These are phyloP conservation scores for Pteromalus puparum DNA, from an alignment of 1,140 invertebrate species.

Conservation along the genomic window DNA sequence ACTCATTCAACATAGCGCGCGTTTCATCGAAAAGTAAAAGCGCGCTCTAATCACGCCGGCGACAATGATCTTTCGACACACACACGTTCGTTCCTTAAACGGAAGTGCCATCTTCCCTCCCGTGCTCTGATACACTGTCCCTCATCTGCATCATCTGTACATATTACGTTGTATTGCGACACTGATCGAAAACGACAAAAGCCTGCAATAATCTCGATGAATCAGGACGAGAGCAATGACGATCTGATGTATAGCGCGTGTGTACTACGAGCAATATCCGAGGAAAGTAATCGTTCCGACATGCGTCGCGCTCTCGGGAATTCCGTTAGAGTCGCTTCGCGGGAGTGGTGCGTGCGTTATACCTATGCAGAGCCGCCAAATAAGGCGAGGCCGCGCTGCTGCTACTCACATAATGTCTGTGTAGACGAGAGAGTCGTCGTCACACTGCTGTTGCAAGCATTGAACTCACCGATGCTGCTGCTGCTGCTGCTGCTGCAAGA, in stretches of 20 bases:
- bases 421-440: slow-evolving; percentile 21
- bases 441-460: slow-evolving; percentile 51
- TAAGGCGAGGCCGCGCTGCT: slow-evolving; percentile 46
- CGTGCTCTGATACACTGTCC: too few species aligned
- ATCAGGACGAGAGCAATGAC: too few species aligned
- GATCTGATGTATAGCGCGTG: too few species aligned
- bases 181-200: too few species aligned
- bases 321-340: slow-evolving; percentile 9
- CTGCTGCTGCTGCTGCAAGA: slow-evolving; percentile 34
- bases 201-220: too few species aligned
- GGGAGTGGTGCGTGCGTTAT: slow-evolving; percentile 3
- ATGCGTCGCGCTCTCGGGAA: not conserved
- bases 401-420: slow-evolving; percentile 8
- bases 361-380: slow-evolving; percentile 27
- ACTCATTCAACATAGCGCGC: not conserved
- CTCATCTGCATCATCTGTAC: too few species aligned
- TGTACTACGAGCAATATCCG: too few species aligned
- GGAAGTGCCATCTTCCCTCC: too few species aligned
- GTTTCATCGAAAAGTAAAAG: not conserved
- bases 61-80: slow-evolving; percentile 6
- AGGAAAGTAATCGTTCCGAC: slow-evolving; percentile 26
- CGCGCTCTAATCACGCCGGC: not conserved
- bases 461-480: slow-evolving; percentile 47
- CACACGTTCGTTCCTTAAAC: too few species aligned
- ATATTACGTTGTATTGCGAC: too few species aligned